Evolutionary conservation across 2,113 vertebrate species (phyloP), one percentile per base, ranked within the genome.

Genomic region (Zosterops lateralis): DNA sequence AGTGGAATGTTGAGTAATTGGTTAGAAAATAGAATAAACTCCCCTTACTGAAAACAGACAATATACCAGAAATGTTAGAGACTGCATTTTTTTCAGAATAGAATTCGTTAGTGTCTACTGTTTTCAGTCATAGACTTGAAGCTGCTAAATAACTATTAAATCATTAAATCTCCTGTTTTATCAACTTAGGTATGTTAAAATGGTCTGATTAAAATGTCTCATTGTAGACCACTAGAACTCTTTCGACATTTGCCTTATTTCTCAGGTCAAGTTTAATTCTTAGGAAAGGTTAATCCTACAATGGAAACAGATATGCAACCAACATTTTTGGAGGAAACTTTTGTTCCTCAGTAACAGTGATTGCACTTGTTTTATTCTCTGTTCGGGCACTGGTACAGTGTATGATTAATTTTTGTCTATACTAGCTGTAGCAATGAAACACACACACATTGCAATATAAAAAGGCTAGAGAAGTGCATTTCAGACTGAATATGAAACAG

Each of bases 391-490:
- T 66, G n/a, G 36, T 80, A 50, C 66, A 85, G 25, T 0, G 0
- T 47, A 61, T 95, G 91, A 92, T 96, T 96, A 56, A 87, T 73
- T 96, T 89, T 81, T 75, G 80, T 95, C 91, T 93, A 65, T 89
- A 79, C 82, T 91, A 87, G 87, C 84, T 92, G 47, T 93, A 82
- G 86, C 74, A 79, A 58, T 64, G 93, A 93, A 95, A 95, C 90
- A 38, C 89, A 95, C 6, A 25, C 74, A 18, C 58, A 56, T 20
- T 87, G 71, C 82, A 85, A 25, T 0, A 2, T 73, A 82, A 61
- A 58, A 61, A 87, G 78, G 50, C 80, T 85, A 75, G 53, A 89
- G 71, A 73, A 82, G 47, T 93, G 44, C 47, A 28, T 89, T 92
- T 91, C 28, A 50, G 74, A 84, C 32, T 2, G 11, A 73, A 72